A percentile compares a stretch with the other conserved stretches of the same genome.
Conservation (phyloP, 2,888 invertebrate species). For the Hesperia comma region DNA sequence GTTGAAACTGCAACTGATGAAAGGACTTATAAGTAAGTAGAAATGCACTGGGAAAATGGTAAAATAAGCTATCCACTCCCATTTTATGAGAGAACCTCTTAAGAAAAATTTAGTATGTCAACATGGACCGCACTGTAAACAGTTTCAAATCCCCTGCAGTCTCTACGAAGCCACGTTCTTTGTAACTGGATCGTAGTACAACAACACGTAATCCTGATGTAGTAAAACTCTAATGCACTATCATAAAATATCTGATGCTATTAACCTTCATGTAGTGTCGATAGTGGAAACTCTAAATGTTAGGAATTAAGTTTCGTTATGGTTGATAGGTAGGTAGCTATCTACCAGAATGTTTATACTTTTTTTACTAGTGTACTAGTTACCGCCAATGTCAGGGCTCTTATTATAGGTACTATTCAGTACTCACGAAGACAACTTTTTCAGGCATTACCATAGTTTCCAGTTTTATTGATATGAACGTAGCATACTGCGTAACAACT, state of each 20-base stretch:
- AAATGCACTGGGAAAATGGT: not conserved
- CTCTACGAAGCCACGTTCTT: conserved; percentile 6
- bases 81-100: conserved; percentile 11
- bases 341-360: too few relatives aligned
- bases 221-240: not conserved
- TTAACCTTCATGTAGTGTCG: not conserved
- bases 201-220: not conserved
- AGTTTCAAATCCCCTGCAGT: conserved; percentile 13
- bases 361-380: too few relatives aligned
- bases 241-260: too few relatives aligned
- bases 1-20: not conserved
- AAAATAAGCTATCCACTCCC: conserved; percentile 6
- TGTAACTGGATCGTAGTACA: conserved; percentile 2
- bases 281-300: not conserved
- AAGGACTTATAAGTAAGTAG: not conserved
- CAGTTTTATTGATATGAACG: too few relatives aligned
- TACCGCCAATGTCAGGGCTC: too few relatives aligned
- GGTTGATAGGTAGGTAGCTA: too few relatives aligned
- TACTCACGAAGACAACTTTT: too few relatives aligned
- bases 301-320: too few relatives aligned
- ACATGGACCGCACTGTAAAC: conserved; percentile 6
- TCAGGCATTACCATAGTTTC: too few relatives aligned
- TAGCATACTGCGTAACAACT: too few relatives aligned
- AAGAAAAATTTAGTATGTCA: conserved; percentile 9
- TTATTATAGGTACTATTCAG: too few relatives aligned